Conservation (phyloP, 1,140 invertebrate genomes). For the Sycobia sp. region DNA sequence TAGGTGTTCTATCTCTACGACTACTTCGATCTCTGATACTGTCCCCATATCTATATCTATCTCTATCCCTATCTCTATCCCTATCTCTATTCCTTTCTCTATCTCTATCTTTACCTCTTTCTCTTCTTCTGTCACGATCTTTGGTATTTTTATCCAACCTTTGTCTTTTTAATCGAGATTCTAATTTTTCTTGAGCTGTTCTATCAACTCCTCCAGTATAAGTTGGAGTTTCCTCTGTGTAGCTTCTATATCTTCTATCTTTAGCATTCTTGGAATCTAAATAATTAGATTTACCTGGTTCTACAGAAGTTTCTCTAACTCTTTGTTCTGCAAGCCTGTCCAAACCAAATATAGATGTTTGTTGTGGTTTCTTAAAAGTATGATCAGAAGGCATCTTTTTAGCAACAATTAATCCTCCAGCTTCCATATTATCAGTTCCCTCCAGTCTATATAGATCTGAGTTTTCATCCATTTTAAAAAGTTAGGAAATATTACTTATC, state of each 20-base stretch:
- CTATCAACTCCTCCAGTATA: constrained; percentile 88
- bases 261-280: constrained; percentile 49
- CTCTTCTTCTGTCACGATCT: constrained; percentile 43
- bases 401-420: constrained; percentile 79
- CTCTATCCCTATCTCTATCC: constrained; percentile 49
- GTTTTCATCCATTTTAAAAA: constrained; percentile 43
- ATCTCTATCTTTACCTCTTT: constrained; percentile 46
- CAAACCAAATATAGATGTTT: constrained; percentile 81
- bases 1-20: constrained; percentile 37
- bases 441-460: constrained; percentile 79
- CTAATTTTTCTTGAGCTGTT: constrained; percentile 74
- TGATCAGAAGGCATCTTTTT: constrained; percentile 74
- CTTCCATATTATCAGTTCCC: constrained; percentile 72
- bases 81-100: constrained; percentile 43
- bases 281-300: constrained; percentile 42
- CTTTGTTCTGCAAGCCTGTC: constrained; percentile 84
- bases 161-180: constrained; percentile 69
- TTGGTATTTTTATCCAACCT: constrained; percentile 59
- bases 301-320: constrained; percentile 63
- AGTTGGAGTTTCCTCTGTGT: constrained; percentile 87
- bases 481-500: too few relatives aligned
- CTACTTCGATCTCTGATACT: constrained; percentile 41
- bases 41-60: constrained; percentile 37
- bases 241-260: constrained; percentile 75
- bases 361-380: constrained; percentile 80